A percentile compares a stretch with the other conserved stretches of the same genome.
phyloP scores from a whole-genome alignment of 35 echinoderm and acorn worm genomes.

The Acanthaster planci region DNA sequence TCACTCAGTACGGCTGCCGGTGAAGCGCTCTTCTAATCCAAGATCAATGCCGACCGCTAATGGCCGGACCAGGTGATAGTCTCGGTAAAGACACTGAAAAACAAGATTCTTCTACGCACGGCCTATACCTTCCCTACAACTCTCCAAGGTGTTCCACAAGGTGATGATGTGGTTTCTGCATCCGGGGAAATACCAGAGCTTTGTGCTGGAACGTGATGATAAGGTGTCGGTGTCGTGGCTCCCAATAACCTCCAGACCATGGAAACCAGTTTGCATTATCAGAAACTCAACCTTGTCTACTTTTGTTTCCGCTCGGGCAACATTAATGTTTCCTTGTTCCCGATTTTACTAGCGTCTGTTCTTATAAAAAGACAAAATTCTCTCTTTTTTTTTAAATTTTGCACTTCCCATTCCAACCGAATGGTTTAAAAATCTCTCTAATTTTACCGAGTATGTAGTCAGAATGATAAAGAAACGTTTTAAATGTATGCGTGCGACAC shows the following conservation, averaged over 20 bases:
- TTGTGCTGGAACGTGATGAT: too few species aligned
- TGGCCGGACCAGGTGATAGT: slow-evolving; percentile 8
- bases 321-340: slow-evolving; percentile 31
- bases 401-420: too few species aligned
- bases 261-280: not conserved
- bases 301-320: slow-evolving; percentile 23
- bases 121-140: not conserved
- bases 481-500: too few species aligned
- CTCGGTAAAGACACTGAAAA: too few species aligned
- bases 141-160: not conserved
- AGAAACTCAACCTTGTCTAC: slow-evolving; percentile 11
- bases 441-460: too few species aligned
- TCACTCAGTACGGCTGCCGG: slow-evolving; percentile 4
- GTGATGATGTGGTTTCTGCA: not conserved
- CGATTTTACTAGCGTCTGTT: too few species aligned
- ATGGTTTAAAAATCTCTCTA: too few species aligned
- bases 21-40: not conserved
- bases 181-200: not conserved
- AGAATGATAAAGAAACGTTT: too few species aligned
- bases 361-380: too few species aligned
- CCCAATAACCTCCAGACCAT: not conserved
- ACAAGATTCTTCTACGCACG: too few species aligned
- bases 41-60: slow-evolving; percentile 21
- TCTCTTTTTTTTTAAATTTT: too few species aligned
- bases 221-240: too few species aligned